Evolutionary conservation across 2,888 invertebrate species (phyloP).

Genomic region (Yponomeuta sedellus): DNA sequence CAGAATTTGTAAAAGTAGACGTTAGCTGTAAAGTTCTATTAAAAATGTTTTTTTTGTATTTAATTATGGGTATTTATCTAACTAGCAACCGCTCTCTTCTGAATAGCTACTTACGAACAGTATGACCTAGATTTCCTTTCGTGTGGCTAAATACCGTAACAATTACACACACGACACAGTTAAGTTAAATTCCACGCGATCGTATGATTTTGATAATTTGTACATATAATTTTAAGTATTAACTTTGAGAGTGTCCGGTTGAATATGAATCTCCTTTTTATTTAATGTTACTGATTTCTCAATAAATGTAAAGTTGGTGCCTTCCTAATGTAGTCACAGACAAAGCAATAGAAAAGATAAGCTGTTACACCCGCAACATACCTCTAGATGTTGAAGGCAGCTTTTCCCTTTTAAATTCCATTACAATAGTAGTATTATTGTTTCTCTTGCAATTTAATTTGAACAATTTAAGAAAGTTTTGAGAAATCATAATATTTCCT

Average conservation of each 20-base stretch:
- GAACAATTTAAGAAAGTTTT: not conserved
- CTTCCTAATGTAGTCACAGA: constrained; percentile 11
- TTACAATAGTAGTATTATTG: not conserved
- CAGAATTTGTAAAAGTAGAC: constrained; percentile 69
- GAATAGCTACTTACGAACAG: constrained; percentile 47
- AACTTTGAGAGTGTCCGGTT: constrained; percentile 66
- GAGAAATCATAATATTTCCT: constrained; percentile 10
- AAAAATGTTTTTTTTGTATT: constrained; percentile 69
- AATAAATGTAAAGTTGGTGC: constrained; percentile 27
- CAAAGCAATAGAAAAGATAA: not conserved
- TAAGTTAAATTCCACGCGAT: constrained; percentile 43
- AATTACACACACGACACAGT: constrained; percentile 33
- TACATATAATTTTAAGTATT: constrained; percentile 74
- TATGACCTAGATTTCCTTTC: constrained; percentile 53
- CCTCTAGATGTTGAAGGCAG: not conserved
- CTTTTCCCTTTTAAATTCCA: not conserved
- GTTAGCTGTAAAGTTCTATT: constrained; percentile 75
- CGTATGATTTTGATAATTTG: constrained; percentile 70
- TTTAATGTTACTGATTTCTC: constrained; percentile 44
- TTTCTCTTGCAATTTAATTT: not conserved
- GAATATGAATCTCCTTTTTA: constrained; percentile 66
- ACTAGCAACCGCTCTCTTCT: constrained; percentile 72
- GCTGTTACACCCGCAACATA: not conserved
- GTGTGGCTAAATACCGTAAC: constrained; percentile 32
- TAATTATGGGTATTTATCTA: constrained; percentile 69